Evolutionary conservation across 35 echinoderm and acorn worm species (phyloP), one percentile per base, ranked within the genome.

Genomic region (Apostichopus parvimensis): DNA sequence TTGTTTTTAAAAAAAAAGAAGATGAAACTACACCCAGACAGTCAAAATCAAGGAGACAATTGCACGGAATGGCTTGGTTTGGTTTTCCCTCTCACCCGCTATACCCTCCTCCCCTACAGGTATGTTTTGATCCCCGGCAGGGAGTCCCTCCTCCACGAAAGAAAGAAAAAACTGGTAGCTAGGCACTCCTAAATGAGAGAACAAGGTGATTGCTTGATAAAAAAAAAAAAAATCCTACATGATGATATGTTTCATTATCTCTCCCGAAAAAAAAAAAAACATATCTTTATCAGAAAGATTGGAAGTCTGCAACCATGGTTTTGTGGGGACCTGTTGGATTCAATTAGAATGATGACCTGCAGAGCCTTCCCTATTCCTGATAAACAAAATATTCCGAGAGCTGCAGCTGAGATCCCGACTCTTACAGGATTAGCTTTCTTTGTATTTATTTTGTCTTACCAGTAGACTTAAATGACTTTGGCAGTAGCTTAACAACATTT

Each of bases 191-290:
- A 84, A 84, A 84, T 84, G 81, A 84, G 81, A 84, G 54, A 84
- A 84, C 81, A 84, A 84, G 81, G 81, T 84, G 81, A 84, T 84
- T 84, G 81, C 81, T 84, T 84, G 81, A 84, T 84, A 84, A 84
- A 84, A 61, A 9, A 45, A 45, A 45, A 45, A 45, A 45, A 45
- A 4, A 57, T 82, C 79, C 79, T 82, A 17, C 79, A 82, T 17
- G 79, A 82, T 56, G 79, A 55, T 58, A 84, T 59, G 34, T 11
- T 84, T 84, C 81, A 84, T 84, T 84, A 84, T 84, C 81, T 84
- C 34, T 4, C 81, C 20, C 17, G 17, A 84, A 21, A 21, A 53
- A 84, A 21, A 21, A 53, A 28, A 58, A 58, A 54, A 25, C 58
- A 59, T 84, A 18, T n/a, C 20, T 18, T 14, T 75, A 75, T 20